Evolutionary conservation across 2,113 vertebrate species (phyloP), one percentile per base, ranked within the genome.

Genomic region (Parotia lawesii): DNA sequence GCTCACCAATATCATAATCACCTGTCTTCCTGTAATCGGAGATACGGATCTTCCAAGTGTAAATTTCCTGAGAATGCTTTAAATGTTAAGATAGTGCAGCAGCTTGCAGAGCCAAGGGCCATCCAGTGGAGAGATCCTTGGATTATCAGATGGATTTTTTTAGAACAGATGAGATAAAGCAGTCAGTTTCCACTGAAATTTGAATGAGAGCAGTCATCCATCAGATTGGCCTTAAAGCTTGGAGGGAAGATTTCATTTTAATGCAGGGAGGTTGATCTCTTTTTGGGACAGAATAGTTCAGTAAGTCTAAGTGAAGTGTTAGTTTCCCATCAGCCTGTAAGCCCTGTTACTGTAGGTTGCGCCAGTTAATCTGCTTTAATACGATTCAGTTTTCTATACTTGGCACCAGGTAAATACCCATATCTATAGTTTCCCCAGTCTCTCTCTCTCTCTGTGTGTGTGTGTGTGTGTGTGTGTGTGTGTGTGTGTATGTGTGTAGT

Each of bases 301-400:
- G 47, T 74, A 91, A 79, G 79, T 69, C 67, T 40, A 22, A 77
- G 37, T 50, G 44, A 80, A 79, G 56, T 45, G 57, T 89, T 87
- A 21, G 61, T 76, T 91, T 90, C 76, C 72, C 7, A 0, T 57
- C 28, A 93, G 57, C 53, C 69, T 64, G 25, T 91, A 86, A 90
- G 37, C 64, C 75, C 33, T n/a, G 28, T 83, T 94, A 48, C 74
- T 87, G 35, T 94, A 54, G 1, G 15, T 88, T 74, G 56, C 48
- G 37, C 72, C 60, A 72, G n/a, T 87, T 95, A 92, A 95, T 94
- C 95, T 84, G 50, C 51, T 92, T 70, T 94, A 92, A 94, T 80
- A 85, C 8, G 83, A 92, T 94, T 72, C 47, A 8, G 61, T 65
- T 92, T 94, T 72, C 94, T 96, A 78, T 94, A 92, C 40, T 93